Conservation (phyloP, 2,797 vertebrate genomes). For the Remorina albescens region DNA sequence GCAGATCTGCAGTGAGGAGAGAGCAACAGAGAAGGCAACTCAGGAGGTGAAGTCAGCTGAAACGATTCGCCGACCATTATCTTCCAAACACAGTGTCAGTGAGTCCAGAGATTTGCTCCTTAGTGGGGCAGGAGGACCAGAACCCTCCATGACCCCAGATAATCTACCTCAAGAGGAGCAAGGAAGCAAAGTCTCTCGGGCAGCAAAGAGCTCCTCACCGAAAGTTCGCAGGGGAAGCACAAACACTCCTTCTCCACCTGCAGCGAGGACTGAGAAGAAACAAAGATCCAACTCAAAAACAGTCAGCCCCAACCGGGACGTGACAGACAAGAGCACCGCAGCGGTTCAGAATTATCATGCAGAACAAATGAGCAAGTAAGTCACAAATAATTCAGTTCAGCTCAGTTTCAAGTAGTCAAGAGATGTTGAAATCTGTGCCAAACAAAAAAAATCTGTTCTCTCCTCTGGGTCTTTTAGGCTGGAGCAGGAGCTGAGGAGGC, state of each 20-base stretch:
- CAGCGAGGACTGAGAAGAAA: slow-evolving; percentile 83
- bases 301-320: slow-evolving; percentile 77
- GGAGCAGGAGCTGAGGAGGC: slow-evolving; percentile 84
- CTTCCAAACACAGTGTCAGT: slow-evolving; percentile 54
- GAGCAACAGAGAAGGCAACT: slow-evolving; percentile 66
- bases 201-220: slow-evolving; percentile 80
- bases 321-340: slow-evolving; percentile 66
- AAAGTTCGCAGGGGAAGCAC: slow-evolving; percentile 76
- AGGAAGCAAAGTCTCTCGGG: slow-evolving; percentile 71
- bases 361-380: slow-evolving; percentile 84
- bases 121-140: slow-evolving; percentile 54
- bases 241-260: slow-evolving; percentile 72
- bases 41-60: slow-evolving; percentile 71
- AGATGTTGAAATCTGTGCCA: neutral
- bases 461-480: slow-evolving; percentile 67
- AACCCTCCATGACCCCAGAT: slow-evolving; percentile 65
- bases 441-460: no score
- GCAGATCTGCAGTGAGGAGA: slow-evolving; percentile 83
- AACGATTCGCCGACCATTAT: slow-evolving; percentile 59
- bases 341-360: slow-evolving; percentile 75
- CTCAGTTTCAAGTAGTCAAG: no score
- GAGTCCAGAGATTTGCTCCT: slow-evolving; percentile 74
- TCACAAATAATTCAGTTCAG: neutral
- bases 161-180: slow-evolving; percentile 86
- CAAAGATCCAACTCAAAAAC: slow-evolving; percentile 80